Conservation (phyloP, 2,888 invertebrate genomes). For the Drosophila borborema region DNA sequence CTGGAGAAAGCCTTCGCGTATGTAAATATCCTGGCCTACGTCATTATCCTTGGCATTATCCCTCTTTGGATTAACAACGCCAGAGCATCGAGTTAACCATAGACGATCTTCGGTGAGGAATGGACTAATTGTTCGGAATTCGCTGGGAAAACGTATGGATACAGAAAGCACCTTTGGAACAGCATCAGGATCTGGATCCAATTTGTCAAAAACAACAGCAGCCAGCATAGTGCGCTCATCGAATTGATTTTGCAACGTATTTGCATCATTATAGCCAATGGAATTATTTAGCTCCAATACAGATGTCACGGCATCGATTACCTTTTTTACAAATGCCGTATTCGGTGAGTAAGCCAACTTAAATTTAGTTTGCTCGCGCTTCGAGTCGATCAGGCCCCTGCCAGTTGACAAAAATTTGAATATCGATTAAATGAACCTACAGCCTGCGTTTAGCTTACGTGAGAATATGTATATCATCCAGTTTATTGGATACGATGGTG, state of each 20-base stretch:
- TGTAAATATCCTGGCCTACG: conserved; percentile 69
- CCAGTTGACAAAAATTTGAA: neutral
- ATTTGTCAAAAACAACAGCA: conserved; percentile 55
- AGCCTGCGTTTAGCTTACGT: conserved; percentile 53
- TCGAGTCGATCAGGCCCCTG: conserved; percentile 45
- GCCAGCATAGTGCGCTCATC: conserved; percentile 66
- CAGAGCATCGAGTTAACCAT: conserved; percentile 79
- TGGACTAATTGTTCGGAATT: conserved; percentile 70
- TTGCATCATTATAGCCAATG: conserved; percentile 28
- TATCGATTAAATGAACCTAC: neutral
- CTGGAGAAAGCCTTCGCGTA: conserved; percentile 80
- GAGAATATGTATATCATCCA: conserved; percentile 57
- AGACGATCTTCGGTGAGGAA: conserved; percentile 58
- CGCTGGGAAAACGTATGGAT: conserved; percentile 73
- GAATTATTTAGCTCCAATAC: conserved; percentile 46
- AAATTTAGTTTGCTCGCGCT: conserved; percentile 57
- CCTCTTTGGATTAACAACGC: conserved; percentile 43
- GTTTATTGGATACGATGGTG: conserved; percentile 38
- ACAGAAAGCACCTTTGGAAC: conserved; percentile 49
- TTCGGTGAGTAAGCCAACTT: conserved; percentile 63
- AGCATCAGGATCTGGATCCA: neutral
- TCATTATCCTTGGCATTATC: conserved; percentile 39
- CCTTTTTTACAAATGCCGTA: conserved; percentile 15
- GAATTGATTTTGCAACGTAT: conserved; percentile 58
- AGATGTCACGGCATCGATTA: conserved; percentile 48